phyloP scores from a whole-genome alignment of 2,888 invertebrate species.

The Tetragnatha montana region DNA sequence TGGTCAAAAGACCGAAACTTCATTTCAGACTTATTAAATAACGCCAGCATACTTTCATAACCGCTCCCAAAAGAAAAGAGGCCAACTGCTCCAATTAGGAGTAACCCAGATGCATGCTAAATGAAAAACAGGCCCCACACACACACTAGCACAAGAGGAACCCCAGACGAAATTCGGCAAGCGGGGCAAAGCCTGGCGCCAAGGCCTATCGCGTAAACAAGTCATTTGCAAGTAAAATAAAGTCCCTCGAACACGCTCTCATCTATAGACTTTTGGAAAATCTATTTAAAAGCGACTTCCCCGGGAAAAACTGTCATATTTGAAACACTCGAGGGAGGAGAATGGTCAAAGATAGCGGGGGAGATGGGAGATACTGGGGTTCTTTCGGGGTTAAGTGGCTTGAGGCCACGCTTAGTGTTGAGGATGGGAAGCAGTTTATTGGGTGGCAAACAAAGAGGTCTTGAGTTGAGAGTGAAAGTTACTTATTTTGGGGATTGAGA shows the following conservation, averaged over 20 bases:
- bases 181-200: conserved; percentile 17
- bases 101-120: conserved; percentile 30
- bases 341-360: background rate
- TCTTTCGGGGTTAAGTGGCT: background rate
- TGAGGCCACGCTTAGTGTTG: background rate
- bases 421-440: too few species aligned
- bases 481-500: too few species aligned
- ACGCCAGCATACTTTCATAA: background rate
- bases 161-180: conserved; percentile 1
- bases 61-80: background rate
- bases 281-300: conserved; percentile 54
- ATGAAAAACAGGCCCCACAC: conserved; percentile 34
- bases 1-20: too few species aligned
- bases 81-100: conserved; percentile 44
- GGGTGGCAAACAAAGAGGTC: too few species aligned
- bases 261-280: conserved; percentile 46
- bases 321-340: conserved; percentile 20
- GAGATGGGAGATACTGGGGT: background rate
- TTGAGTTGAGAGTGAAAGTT: too few species aligned
- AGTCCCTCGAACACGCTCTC: conserved; percentile 18
- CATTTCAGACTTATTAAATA: too few species aligned
- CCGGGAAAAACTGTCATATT: conserved; percentile 56
- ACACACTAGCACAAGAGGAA: background rate
- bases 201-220: conserved; percentile 54
- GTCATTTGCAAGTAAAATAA: conserved; percentile 66